Evolutionary conservation across 2,797 vertebrate genomes (phyloP), one percentile per base, ranked within the genome.

Genomic region (Decapterus maruadsi): DNA sequence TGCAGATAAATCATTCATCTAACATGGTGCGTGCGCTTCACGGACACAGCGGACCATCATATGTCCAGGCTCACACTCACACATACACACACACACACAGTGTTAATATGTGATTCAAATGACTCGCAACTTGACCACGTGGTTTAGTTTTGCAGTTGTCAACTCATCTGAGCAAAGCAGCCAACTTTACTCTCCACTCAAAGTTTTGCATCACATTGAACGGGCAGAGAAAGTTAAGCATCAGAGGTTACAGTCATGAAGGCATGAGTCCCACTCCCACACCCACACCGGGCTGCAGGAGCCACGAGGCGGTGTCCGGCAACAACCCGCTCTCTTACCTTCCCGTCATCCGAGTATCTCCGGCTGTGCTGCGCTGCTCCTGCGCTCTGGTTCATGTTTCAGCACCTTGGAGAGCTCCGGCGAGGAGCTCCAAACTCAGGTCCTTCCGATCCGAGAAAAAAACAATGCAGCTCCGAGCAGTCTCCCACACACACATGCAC

Each of bases 341-440:
- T 91, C 0, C 0, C 78, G 0, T 93, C 92, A 1, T 12, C 1
- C 0, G 92, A 93, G 80, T 86, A 90, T 7, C 92, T 80, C 40
- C 90, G 82, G 1, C 59, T 78, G 43, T 95, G 95, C 89, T 96
- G 96, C 86, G 95, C 96, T 5, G 96, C 96, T 42, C 95, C 95
- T 14, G 96, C 96, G 68, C 96, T 96, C 83, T 97, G 96, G 90
- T 97, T 97, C 96, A 97, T 97, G 90, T 48, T 96, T 94, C 93
- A 93, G 91, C 82, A 90, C 94, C 76, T 67, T 64, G 93, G 90
- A 93, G 71, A 94, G 91, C 26, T 79, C 92, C 85, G 58, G 70
- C 20, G 29, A 17, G 4, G 22, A 22, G 26, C 46, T 4, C 20
- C 61, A 12, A 6, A 57, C 2, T 8, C 9, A 2, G 13, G 4